Evolutionary conservation across 2,797 vertebrate genomes (phyloP).

Genomic region (Notolepis coatsorum): DNA sequence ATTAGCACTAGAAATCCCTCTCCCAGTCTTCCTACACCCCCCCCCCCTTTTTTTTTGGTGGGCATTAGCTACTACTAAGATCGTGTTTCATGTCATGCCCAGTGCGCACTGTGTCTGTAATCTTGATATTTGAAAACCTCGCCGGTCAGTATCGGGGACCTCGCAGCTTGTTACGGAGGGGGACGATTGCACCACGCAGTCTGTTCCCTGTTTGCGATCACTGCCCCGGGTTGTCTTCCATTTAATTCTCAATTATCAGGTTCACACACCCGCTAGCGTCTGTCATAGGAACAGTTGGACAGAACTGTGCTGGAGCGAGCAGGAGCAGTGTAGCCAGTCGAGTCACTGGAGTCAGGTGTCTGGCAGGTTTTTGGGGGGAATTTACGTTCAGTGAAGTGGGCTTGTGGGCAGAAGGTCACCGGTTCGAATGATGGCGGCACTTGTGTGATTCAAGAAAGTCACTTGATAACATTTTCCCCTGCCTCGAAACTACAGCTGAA

Average conservation of each 20-base stretch:
- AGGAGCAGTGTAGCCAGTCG: conserved; percentile 19
- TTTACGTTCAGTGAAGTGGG: no score
- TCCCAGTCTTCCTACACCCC: conserved; percentile 16
- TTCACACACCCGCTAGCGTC: conserved; percentile 16
- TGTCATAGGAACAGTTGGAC: conserved; percentile 38
- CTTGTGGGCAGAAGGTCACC: no score
- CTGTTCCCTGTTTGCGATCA: conserved; percentile 34
- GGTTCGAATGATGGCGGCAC: no score
- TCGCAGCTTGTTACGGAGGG: conserved; percentile 26
- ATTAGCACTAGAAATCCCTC: conserved; percentile 35
- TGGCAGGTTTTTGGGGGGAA: no score
- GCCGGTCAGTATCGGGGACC: conserved; percentile 42
- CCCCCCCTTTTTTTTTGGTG: background rate
- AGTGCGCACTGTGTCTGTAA: conserved; percentile 29
- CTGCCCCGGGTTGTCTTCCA: conserved; percentile 22
- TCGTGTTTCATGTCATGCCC: conserved; percentile 55
- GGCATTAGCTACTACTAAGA: conserved; percentile 46
- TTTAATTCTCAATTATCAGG: conserved; percentile 22
- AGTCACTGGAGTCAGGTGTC: no score
- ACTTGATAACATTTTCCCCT: no score
- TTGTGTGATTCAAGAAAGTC: no score
- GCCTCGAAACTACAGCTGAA: no score
- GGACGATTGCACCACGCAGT: no score
- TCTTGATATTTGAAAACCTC: conserved; percentile 53
- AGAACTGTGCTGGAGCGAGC: conserved; percentile 44